Evolutionary conservation across 30 jellyfish, hydroid and myxozoan genomes (phyloP).

Genomic region (Nemopilema nomurai): DNA sequence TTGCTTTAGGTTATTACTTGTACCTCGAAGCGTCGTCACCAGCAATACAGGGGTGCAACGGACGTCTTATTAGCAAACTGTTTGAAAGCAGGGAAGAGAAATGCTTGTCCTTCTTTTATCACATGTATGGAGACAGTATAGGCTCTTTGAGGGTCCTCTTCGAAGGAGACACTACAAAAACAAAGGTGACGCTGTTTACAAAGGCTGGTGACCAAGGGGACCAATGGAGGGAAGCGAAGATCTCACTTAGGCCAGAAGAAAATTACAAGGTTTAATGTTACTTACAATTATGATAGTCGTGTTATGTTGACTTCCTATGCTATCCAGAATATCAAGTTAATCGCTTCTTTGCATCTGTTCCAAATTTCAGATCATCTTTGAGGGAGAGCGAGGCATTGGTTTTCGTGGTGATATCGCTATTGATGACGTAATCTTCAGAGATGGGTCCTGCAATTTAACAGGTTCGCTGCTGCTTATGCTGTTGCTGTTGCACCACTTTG

Average conservation of each 20-base stretch:
- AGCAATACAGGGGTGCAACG: conserved; percentile 69
- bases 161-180: conserved; percentile 11
- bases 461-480: not conserved
- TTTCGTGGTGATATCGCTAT: conserved; percentile 71
- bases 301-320: too few relatives aligned
- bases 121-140: conserved; percentile 76
- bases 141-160: conserved; percentile 61
- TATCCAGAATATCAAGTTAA: too few relatives aligned
- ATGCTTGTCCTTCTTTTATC: conserved; percentile 74
- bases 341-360: too few relatives aligned
- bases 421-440: conserved; percentile 54
- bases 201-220: conserved; percentile 66
- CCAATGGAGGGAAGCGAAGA: conserved; percentile 46
- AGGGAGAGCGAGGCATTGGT: conserved; percentile 70
- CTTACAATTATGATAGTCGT: too few relatives aligned
- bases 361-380: conserved; percentile 44
- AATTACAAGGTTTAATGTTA: conserved; percentile 27
- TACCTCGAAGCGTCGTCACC: conserved; percentile 84
- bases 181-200: conserved; percentile 11
- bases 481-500: not conserved
- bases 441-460: conserved; percentile 19
- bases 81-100: conserved; percentile 7
- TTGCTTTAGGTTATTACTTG: conserved; percentile 79
- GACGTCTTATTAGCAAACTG: conserved; percentile 53
- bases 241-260: conserved; percentile 15